Base-by-base conservation (phyloP, 2,888 invertebrate species). In the Venustoraphidia nigricollis region DNA sequence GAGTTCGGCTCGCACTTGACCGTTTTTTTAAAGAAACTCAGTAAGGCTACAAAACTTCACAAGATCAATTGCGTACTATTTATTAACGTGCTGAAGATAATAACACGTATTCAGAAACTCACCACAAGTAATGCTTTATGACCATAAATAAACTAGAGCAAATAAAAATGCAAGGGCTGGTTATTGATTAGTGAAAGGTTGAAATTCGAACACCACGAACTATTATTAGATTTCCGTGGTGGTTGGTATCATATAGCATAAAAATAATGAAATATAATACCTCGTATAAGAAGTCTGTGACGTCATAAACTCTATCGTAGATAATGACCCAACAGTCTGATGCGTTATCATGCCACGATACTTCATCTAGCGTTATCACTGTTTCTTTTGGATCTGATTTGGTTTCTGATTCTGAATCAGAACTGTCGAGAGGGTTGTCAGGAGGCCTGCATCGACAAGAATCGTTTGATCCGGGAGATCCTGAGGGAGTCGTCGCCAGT, bases 301-400 rank as follows among this genome's bases (percentile, higher is more conserved):
- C 76, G 60, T 91, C 82, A 63, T 89, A 91, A 10, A 92, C 84
- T 49, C 83, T 79, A 68, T 92, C 90, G 63, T 84, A 86, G 43
- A 92, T 77, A n/a, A 87, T 77, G 45, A 90, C 72, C 91, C 91
- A 91, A 65, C 90, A 91, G 61, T 88, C 85, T 10, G 73, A 65
- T 8, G 66, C 64, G 13, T 73, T 71, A 60, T 88, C 88, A 60
- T 91, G 91, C 59, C 75, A 74, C 6, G 82, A 72, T 4, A 91
- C 83, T 66, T 90, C 82, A 45, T 81, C 76, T 46, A 91, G 68
- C n/a, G 75, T 72, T 47, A 85, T 80, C 39, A 67, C 64, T 35
- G 67, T 65, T 45, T 72, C 69, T 52, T 67, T 66, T 6, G 69
- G 53, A 34, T 38, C 27, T 47, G 40, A 36, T 50, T 2, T 10